Conservation (phyloP, 2,113 vertebrate genomes). For the Scophthalmus maximus region DNA sequence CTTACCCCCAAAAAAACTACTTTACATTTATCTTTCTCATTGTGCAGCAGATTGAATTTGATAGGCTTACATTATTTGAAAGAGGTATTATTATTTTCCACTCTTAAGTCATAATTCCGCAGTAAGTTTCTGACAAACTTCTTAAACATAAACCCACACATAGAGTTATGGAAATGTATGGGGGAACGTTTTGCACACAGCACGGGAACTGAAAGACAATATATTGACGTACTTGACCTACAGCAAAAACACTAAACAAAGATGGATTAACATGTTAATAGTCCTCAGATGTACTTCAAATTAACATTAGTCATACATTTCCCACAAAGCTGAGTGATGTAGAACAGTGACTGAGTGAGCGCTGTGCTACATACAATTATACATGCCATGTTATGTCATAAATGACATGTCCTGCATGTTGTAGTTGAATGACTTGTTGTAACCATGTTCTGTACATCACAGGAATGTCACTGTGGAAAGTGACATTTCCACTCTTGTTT, state of each 20-base stretch:
- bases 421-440: constrained; percentile 32
- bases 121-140: not conserved
- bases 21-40: too few species aligned
- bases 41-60: too few species aligned
- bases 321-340: too few species aligned
- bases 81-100: not conserved
- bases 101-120: not conserved
- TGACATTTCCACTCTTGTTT: constrained; percentile 26
- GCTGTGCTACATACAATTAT: not conserved
- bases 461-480: constrained; percentile 29
- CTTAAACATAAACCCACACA: not conserved
- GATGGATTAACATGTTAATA: not conserved
- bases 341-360: not conserved
- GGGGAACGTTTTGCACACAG: not conserved
- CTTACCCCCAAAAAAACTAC: too few species aligned
- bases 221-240: not conserved
- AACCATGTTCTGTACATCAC: not conserved
- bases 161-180: not conserved
- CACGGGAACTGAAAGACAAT: not conserved
- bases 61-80: too few species aligned
- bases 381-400: constrained; percentile 3
- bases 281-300: not conserved
- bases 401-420: constrained; percentile 26
- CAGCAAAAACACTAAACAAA: not conserved
- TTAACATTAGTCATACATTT: too few species aligned